Percentiles rank a stretch among this genome's conserved stretches.
These are phyloP conservation scores for Prosopocoilus inquinatus DNA, from an alignment of 2,888 invertebrate genomes.

Conservation along the genomic window DNA sequence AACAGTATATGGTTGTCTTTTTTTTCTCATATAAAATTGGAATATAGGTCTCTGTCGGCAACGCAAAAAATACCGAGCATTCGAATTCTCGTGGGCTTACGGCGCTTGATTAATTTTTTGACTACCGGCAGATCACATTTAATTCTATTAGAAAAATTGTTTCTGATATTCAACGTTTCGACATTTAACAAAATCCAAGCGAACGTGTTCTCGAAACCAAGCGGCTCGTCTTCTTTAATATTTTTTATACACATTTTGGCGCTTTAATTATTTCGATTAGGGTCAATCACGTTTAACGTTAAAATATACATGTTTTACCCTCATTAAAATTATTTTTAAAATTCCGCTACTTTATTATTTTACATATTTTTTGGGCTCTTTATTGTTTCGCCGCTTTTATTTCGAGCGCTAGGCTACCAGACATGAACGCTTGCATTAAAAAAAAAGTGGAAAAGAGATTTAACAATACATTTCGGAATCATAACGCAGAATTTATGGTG, in stretches of 20 bases:
- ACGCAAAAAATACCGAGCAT: too few relatives aligned
- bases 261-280: background rate
- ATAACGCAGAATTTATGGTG: too few relatives aligned
- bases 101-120: too few relatives aligned
- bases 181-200: background rate
- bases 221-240: background rate
- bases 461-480: background rate
- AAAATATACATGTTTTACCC: slow-evolving; percentile 37
- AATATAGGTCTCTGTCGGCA: background rate
- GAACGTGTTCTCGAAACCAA: background rate
- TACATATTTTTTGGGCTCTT: slow-evolving; percentile 15
- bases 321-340: slow-evolving; percentile 47
- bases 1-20: background rate
- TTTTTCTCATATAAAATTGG: background rate
- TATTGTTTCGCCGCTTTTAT: background rate
- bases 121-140: too few relatives aligned
- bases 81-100: too few relatives aligned
- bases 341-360: slow-evolving; percentile 30
- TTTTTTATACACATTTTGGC: background rate
- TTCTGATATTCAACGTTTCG: background rate
- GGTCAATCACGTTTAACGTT: slow-evolving; percentile 2
- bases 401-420: background rate
- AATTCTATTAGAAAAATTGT: background rate
- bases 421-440: background rate
- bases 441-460: background rate